Evolutionary conservation across 2,113 vertebrate species (phyloP).

Genomic region (Chunga burmeisteri): DNA sequence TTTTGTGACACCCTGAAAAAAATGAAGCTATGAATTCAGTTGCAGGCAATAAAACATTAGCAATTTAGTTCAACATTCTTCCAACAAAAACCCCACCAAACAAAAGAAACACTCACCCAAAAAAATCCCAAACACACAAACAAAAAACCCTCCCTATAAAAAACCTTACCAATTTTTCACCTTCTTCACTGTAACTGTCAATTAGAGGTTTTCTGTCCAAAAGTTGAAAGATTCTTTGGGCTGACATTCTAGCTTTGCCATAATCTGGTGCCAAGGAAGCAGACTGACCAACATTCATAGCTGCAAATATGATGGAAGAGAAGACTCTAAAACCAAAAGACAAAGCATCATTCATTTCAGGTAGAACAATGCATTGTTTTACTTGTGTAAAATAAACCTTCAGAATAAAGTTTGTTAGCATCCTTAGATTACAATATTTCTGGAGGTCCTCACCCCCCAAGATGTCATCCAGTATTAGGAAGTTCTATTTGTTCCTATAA

Average conservation of each 20-base stretch:
- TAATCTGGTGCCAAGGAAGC: constrained; percentile 66
- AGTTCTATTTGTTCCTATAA: background rate
- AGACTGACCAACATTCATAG: constrained; percentile 62
- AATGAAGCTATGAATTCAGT: background rate
- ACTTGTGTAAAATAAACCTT: background rate
- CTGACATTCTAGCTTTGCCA: constrained; percentile 59
- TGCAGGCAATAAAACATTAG: background rate
- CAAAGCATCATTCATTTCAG: background rate
- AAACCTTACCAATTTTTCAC: constrained; percentile 64
- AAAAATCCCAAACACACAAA: background rate
- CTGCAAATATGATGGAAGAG: constrained; percentile 47
- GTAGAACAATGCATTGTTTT: background rate
- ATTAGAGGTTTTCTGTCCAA: constrained; percentile 61
- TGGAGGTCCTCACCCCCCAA: background rate
- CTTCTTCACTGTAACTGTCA: constrained; percentile 67
- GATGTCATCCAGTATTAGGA: background rate
- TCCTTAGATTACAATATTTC: background rate
- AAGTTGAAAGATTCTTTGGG: constrained; percentile 67
- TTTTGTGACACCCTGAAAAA: background rate
- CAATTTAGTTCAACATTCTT: background rate
- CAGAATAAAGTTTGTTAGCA: background rate
- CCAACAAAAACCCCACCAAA: background rate
- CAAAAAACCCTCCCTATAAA: too few relatives aligned
- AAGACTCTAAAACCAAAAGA: constrained; percentile 56
- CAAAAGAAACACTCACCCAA: background rate